Percentiles rank a stretch among this genome's conserved stretches.
phyloP scores from a whole-genome alignment of 2,888 invertebrate genomes.

The Noctua comes region DNA sequence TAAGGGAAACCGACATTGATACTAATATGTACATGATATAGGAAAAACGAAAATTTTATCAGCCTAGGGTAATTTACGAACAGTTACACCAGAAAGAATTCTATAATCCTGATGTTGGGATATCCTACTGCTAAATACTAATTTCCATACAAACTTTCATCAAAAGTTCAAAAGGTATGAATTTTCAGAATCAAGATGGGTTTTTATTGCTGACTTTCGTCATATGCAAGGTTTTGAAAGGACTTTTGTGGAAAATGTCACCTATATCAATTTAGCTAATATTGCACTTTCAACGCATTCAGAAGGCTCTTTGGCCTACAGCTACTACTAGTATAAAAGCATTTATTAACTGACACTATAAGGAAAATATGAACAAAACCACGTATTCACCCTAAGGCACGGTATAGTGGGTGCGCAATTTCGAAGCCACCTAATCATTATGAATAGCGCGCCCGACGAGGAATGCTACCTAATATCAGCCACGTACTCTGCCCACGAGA shows the following conservation, averaged over 20 bases:
- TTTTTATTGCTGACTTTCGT: neutral
- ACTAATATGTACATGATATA: too few species aligned
- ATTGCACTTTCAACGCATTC: neutral
- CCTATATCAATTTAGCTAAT: neutral
- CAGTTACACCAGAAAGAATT: too few species aligned
- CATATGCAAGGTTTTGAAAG: neutral
- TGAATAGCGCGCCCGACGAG: slow-evolving; percentile 35
- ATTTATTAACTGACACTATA: neutral
- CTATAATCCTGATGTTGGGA: neutral
- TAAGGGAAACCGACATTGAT: too few species aligned
- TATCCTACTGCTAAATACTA: neutral
- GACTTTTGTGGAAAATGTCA: neutral
- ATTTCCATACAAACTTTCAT: neutral
- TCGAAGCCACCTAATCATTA: slow-evolving; percentile 34
- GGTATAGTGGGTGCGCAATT: slow-evolving; percentile 27
- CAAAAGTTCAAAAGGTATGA: neutral
- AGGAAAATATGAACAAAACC: slow-evolving; percentile 29
- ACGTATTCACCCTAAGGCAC: neutral
- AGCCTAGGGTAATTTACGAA: too few species aligned
- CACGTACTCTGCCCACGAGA: neutral
- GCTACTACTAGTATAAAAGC: neutral
- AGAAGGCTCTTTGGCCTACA: neutral
- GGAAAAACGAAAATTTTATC: too few species aligned
- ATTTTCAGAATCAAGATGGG: neutral
- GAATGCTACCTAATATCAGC: slow-evolving; percentile 40